Evolutionary conservation across 37 sponge, comb jelly and placozoan genomes (phyloP).

Genomic region (Aplysina aerophoba): DNA sequence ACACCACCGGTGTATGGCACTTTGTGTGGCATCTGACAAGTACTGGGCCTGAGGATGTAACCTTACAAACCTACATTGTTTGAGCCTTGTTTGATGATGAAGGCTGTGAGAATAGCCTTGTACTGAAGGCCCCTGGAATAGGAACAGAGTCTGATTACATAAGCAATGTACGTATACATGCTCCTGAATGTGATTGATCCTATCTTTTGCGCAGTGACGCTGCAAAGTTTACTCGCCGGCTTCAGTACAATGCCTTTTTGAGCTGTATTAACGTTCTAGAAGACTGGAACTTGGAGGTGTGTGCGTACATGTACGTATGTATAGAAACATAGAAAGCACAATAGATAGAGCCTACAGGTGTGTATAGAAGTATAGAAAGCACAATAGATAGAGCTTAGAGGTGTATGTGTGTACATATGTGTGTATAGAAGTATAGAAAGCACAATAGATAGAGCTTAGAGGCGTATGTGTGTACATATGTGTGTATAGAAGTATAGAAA

Average conservation of each 20-base stretch:
- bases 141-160: not conserved
- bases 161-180: not conserved
- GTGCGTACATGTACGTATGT: not conserved
- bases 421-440: no score
- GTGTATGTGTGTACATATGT: not conserved
- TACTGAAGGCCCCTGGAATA: not conserved
- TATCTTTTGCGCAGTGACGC: conserved; percentile 52
- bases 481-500: no score
- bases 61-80: not conserved
- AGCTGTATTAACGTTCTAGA: conserved; percentile 17
- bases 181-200: not conserved
- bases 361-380: no score
- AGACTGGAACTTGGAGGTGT: conserved; percentile 81
- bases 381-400: no score
- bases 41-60: not conserved
- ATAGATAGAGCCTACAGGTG: no score
- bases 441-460: no score
- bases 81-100: not conserved
- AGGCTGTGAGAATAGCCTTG: not conserved
- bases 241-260: conserved; percentile 66
- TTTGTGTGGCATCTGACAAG: no score
- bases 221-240: conserved; percentile 52
- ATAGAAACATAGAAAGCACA: no score
- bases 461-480: no score
- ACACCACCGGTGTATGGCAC: no score